Evolutionary conservation across 1,140 invertebrate genomes (phyloP), one percentile per base, ranked within the genome.

Genomic region (Colletes gigas): DNA sequence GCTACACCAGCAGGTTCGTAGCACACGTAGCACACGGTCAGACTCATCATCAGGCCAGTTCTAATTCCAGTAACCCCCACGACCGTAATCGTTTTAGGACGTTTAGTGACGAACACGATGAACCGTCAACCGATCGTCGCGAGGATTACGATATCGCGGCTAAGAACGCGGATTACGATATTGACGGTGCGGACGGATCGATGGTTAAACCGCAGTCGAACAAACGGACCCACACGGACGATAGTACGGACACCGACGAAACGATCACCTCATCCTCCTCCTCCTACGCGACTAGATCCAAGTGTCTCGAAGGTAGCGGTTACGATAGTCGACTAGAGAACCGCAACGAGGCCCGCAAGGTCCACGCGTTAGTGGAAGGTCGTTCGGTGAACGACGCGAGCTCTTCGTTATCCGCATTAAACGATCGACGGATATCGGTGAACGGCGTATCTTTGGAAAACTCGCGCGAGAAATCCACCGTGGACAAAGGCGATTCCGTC

Each of bases 1-100:
- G 92, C 84, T 93, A 93, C 90, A 93, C 92, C 88, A 93, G 93
- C 93, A 93, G 93, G 93, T 93, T 93, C 92, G 93, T 93, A 93
- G 88, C 84, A 88, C 89, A 91, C 88, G 89, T 86, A 81, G 84
- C 89, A 91, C 88, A 92, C 89, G 89, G 76, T 83, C 85, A 80
- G 57, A 73, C 60, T 77, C 84, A 85, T 65, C 81, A 72, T 89
- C 91, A 88, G 83, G 92, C 89, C 88, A 91, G 78, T 90, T 92
- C 90, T 90, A 91, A 92, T 89, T 92, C 90, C 91, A 91, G 87
- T 93, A 89, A 93, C 86, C 85, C 92, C 90, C 89, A 90, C 87
- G 89, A 91, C 89, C 89, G 89, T 92, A 85, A 91, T 91, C 90
- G 89, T 92, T 92, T 89, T 93, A 93, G 89, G 89, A 87, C 83